Evolutionary conservation across 2,797 vertebrate species (phyloP).

Genomic region (Tamandua tetradactyla): DNA sequence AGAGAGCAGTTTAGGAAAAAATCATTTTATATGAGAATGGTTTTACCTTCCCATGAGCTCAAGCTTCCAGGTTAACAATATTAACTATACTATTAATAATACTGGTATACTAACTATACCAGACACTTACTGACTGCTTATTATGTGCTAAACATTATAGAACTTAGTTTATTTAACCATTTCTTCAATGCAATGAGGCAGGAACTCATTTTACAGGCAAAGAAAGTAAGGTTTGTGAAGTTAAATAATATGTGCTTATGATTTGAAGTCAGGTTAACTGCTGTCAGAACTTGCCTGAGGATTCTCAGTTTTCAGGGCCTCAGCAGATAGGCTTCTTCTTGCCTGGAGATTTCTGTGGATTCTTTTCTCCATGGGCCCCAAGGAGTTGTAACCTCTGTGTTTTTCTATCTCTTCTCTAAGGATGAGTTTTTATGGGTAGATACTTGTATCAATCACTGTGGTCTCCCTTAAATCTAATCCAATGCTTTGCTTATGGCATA

Average conservation of each 20-base stretch:
- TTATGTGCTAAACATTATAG: neutral
- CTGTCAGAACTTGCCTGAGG: neutral
- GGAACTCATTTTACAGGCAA: neutral
- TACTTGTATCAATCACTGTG: neutral
- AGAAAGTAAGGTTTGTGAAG: neutral
- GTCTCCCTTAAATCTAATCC: neutral
- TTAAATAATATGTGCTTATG: neutral
- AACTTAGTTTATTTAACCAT: neutral
- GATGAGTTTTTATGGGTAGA: neutral
- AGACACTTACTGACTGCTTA: neutral
- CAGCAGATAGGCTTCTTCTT: neutral
- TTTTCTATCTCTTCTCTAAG: neutral
- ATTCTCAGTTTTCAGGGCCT: neutral
- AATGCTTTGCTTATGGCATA: neutral
- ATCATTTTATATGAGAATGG: neutral
- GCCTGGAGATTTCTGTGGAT: neutral
- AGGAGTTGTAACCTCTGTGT: neutral
- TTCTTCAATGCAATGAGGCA: neutral
- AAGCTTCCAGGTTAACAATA: neutral
- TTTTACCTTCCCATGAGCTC: neutral
- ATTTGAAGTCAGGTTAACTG: conserved; percentile 6
- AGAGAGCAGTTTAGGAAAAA: neutral
- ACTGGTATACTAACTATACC: no score
- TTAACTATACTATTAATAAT: neutral
- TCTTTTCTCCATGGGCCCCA: neutral